Evolutionary conservation across 1,140 invertebrate genomes (phyloP).

Genomic region (Calliopsis andreniformis): DNA sequence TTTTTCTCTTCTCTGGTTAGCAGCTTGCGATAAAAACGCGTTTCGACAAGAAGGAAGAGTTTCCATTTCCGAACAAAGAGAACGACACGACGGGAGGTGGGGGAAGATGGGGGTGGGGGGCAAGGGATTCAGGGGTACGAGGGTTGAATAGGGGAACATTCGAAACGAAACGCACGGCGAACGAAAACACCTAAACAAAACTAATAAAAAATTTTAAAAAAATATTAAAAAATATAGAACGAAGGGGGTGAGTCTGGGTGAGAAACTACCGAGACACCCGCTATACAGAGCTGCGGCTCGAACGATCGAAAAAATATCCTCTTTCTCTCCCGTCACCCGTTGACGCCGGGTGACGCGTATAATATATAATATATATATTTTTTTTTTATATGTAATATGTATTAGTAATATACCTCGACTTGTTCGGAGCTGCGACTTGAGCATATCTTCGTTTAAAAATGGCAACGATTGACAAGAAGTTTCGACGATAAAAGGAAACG

Average conservation of each 20-base stretch:
- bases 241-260: constrained; percentile 36
- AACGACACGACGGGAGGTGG: constrained; percentile 44
- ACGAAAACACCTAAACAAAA: constrained; percentile 49
- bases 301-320: constrained; percentile 64
- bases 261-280: constrained; percentile 47
- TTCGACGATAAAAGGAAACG: constrained; percentile 59
- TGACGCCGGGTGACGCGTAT: constrained; percentile 47
- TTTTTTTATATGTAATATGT: constrained; percentile 59
- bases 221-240: constrained; percentile 33
- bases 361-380: constrained; percentile 61
- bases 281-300: constrained; percentile 50
- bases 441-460: constrained; percentile 70
- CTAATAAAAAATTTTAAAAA: constrained; percentile 41
- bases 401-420: constrained; percentile 62
- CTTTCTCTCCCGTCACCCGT: constrained; percentile 47
- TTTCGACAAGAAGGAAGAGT: constrained; percentile 59
- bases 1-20: neutral
- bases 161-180: constrained; percentile 58
- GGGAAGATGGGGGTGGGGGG: neutral
- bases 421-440: constrained; percentile 70
- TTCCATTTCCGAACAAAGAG: constrained; percentile 52
- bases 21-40: constrained; percentile 49
- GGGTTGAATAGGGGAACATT: constrained; percentile 2
- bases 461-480: constrained; percentile 73
- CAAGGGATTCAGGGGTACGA: neutral